phyloP scores from a whole-genome alignment of 2,888 invertebrate genomes.

The Odontocerum albicorne region DNA sequence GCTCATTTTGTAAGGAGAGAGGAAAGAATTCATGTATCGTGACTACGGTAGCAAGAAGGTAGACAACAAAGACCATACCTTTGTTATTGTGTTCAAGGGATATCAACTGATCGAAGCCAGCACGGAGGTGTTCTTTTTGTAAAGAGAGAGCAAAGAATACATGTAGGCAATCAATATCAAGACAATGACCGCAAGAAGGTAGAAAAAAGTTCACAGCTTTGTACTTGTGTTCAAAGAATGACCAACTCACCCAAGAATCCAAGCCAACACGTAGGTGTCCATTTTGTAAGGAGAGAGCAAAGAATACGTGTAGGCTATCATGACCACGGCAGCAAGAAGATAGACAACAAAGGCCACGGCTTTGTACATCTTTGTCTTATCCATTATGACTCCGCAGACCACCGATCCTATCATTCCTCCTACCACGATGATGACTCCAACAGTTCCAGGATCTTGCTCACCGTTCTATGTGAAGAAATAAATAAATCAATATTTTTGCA shows the following conservation, averaged over 20 bases:
- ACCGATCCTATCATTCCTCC: constrained; percentile 67
- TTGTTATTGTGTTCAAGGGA: too few species aligned
- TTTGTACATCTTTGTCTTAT: constrained; percentile 68
- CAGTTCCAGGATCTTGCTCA: constrained; percentile 59
- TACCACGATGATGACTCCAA: constrained; percentile 63
- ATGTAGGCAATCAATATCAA: too few species aligned
- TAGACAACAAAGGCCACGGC: constrained; percentile 58
- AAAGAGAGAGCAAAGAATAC: too few species aligned
- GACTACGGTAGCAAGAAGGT: too few species aligned
- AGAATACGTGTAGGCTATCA: constrained; percentile 62
- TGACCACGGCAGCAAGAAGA: constrained; percentile 60
- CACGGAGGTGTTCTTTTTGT: too few species aligned
- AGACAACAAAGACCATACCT: too few species aligned
- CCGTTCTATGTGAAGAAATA: constrained; percentile 48
- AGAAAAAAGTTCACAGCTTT: too few species aligned
- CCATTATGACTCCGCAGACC: constrained; percentile 63
- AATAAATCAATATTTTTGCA: too few species aligned
- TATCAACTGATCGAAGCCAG: constrained; percentile 21
- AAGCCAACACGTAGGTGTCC: constrained; percentile 10
- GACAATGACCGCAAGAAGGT: too few species aligned
- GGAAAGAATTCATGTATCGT: too few species aligned
- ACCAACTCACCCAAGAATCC: constrained; percentile 24
- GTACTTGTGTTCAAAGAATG: too few species aligned
- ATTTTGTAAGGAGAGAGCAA: constrained; percentile 40
- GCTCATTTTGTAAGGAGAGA: too few species aligned